Evolutionary conservation across 1,140 invertebrate genomes (phyloP), one percentile per base, ranked within the genome.

Genomic region (Oncopeltus fasciatus): DNA sequence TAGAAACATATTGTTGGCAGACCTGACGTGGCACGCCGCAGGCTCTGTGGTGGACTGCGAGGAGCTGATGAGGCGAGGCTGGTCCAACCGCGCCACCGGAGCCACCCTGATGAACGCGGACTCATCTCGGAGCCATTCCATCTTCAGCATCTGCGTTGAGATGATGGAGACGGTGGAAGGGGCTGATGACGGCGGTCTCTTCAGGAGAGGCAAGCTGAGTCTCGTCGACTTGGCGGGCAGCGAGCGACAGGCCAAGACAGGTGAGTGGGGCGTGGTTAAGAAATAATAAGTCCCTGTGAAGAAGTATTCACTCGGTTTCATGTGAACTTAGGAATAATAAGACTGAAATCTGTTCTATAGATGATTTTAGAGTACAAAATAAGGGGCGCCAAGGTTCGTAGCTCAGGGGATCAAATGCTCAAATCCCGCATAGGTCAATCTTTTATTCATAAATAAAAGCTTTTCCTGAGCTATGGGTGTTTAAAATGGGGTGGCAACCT

Each of bases 151-250:
- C 59, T 84, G 83, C 49, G 75, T 95, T 14, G 92, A 96, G 73
- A 87, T 87, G 75, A 82, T 87, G 70, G 70, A 71, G 16, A 72
- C 71, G n/a, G 44, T 67, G 0, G 14, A 18, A 16, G 49, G 49
- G 1, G 14, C 31, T 14, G 74, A 75, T 0, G 67, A 74, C 58
- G 76, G 73, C n/a, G 82, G 82, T 53, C 77, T 72, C 20, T 83
- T 89, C 57, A 73, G 81, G 59, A 77, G 84, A 49, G 92, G 92
- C 0, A 88, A 93, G 71, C 76, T 97, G 2, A 94, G 95, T 73
- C 74, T 97, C 29, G 93, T 95, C 0, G 91, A 95, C 75, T 75
- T 95, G 64, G 91, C 91, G 21, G 92, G 92, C 2, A 91, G 87
- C 63, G 92, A 94, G 72, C 73, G 90, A 65, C 90, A 93, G 72